Evolutionary conservation across 2,113 vertebrate species (phyloP).

Genomic region (Halichoerus grypus): DNA sequence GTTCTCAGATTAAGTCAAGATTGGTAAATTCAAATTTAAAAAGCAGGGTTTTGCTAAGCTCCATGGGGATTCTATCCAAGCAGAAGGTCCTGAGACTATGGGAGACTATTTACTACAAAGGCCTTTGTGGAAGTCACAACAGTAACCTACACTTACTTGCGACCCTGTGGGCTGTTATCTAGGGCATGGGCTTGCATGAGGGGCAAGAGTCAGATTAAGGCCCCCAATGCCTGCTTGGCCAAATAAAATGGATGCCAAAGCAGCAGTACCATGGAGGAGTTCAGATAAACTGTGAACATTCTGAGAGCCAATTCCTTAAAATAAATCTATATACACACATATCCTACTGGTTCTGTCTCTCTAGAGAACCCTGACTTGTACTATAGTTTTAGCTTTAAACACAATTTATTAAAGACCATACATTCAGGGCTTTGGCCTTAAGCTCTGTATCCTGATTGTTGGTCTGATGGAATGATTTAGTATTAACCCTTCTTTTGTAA

Average conservation of each 20-base stretch:
- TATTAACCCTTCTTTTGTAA: not conserved
- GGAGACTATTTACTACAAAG: not conserved
- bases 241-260: not conserved
- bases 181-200: not conserved
- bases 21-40: not conserved
- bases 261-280: not conserved
- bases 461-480: not conserved
- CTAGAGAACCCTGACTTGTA: not conserved
- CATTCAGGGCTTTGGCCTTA: not conserved
- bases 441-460: not conserved
- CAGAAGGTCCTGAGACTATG: not conserved
- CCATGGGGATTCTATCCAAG: not conserved
- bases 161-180: not conserved
- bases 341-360: not conserved
- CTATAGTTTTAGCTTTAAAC: not conserved
- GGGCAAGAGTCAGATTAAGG: not conserved
- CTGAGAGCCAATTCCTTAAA: not conserved
- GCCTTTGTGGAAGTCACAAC: not conserved
- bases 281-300: not conserved
- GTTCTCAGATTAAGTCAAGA: not conserved
- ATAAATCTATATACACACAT: not conserved
- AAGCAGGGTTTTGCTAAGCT: not conserved
- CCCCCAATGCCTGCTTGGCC: no score
- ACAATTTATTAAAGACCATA: not conserved
- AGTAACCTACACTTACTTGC: not conserved